Conservation (phyloP, 1,140 invertebrate species). For the Sipha flava region DNA sequence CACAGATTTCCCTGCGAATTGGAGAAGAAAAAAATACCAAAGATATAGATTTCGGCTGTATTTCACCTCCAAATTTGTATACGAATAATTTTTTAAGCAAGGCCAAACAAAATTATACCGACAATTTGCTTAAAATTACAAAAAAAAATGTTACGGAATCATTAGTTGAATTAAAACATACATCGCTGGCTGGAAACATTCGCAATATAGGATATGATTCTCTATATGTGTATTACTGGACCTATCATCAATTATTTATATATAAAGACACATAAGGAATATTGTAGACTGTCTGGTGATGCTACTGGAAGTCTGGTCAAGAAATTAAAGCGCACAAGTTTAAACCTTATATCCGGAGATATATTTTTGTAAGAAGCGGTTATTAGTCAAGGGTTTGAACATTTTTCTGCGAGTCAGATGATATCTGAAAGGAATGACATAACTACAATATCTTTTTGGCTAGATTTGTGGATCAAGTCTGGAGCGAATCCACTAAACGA, state of each 20-base stretch:
- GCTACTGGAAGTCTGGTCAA: neutral
- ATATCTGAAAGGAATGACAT: neutral
- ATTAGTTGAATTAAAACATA: neutral
- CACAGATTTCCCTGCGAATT: neutral
- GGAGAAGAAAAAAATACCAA: neutral
- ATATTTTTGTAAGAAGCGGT: neutral
- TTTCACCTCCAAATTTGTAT: neutral
- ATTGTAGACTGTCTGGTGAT: neutral
- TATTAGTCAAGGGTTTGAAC: neutral
- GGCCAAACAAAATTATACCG: neutral
- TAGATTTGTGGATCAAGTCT: neutral
- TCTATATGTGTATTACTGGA: neutral
- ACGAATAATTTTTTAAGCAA: neutral
- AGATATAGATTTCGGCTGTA: neutral
- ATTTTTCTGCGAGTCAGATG: neutral
- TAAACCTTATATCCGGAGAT: neutral
- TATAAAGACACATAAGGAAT: neutral
- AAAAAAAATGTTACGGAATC: neutral
- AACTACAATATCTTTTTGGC: neutral
- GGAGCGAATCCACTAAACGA: neutral
- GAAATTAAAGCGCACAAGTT: neutral
- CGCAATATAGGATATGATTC: neutral
- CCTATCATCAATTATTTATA: neutral
- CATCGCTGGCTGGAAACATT: neutral
- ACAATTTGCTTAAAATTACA: neutral